Evolutionary conservation across 2,797 vertebrate genomes (phyloP).

Genomic region (Trematomus bernacchii): DNA sequence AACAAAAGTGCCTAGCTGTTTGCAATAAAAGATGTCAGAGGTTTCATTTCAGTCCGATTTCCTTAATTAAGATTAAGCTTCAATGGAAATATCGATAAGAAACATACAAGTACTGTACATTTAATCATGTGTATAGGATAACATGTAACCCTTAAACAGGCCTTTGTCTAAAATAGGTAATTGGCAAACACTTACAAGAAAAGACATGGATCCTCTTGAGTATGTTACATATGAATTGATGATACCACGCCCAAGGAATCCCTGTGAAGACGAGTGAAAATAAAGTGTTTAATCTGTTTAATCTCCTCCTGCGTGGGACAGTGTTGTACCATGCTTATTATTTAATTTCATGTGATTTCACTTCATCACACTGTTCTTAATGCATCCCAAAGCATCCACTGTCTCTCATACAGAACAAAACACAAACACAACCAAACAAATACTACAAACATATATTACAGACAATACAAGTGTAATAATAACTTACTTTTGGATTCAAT

Average conservation of each 20-base stretch:
- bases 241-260: constrained; percentile 61
- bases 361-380: neutral
- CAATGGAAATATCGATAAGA: neutral
- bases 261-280: constrained; percentile 53
- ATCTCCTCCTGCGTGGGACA: neutral
- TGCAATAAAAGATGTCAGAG: neutral
- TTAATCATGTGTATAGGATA: neutral
- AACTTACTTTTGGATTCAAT: neutral
- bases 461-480: neutral
- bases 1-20: neutral
- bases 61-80: neutral
- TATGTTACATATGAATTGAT: constrained; percentile 62
- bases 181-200: constrained; percentile 83
- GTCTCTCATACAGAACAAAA: neutral
- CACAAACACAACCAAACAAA: constrained; percentile 13
- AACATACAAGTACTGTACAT: neutral
- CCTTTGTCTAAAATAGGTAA: neutral
- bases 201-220: constrained; percentile 87
- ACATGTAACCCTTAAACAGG: neutral
- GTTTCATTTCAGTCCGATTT: neutral
- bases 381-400: neutral
- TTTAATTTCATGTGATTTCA: neutral
- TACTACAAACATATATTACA: neutral
- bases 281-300: neutral
- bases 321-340: neutral